Evolutionary conservation across 2,888 invertebrate species (phyloP).

Genomic region (Heterodera filipjevi): DNA sequence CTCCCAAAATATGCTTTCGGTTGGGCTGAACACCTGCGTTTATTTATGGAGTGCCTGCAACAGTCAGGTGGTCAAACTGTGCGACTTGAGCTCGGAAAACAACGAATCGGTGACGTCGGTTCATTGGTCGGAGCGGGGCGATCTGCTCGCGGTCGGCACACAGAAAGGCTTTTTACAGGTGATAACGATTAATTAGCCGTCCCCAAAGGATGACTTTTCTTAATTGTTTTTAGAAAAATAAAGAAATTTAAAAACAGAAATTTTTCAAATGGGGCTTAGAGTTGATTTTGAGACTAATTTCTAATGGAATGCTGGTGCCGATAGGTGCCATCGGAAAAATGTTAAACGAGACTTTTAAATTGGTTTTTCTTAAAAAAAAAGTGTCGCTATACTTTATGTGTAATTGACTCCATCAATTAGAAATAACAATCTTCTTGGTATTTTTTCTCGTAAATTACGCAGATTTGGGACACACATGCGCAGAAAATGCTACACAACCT

Average conservation of each 20-base stretch:
- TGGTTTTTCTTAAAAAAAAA: too few relatives aligned
- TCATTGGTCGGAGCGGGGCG: slow-evolving; percentile 96
- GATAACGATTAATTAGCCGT: neutral
- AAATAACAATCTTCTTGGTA: too few relatives aligned
- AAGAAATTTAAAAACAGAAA: too few relatives aligned
- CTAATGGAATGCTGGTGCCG: too few relatives aligned
- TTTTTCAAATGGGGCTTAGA: too few relatives aligned
- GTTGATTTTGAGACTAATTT: too few relatives aligned
- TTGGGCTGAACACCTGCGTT: slow-evolving; percentile 94
- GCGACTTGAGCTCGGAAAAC: slow-evolving; percentile 88
- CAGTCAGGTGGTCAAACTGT: slow-evolving; percentile 90
- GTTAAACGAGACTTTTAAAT: too few relatives aligned
- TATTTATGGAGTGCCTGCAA: slow-evolving; percentile 99
- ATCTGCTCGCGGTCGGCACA: slow-evolving; percentile 94
- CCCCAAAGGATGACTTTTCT: neutral
- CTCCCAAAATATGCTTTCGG: slow-evolving; percentile 94
- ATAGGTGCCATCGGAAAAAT: too few relatives aligned
- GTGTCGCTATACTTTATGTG: too few relatives aligned
- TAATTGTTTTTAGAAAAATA: too few relatives aligned
- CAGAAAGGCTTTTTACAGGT: slow-evolving; percentile 49
- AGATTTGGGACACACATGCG: slow-evolving; percentile 95
- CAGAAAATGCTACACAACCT: slow-evolving; percentile 78
- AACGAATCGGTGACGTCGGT: slow-evolving; percentile 82
- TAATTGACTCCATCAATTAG: too few relatives aligned
- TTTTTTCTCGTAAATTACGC: too few relatives aligned